A percentile compares a stretch with the other conserved stretches of the same genome.
These are phyloP conservation scores for Xanthia icteritia DNA, from an alignment of 2,888 invertebrate genomes.

Conservation along the genomic window DNA sequence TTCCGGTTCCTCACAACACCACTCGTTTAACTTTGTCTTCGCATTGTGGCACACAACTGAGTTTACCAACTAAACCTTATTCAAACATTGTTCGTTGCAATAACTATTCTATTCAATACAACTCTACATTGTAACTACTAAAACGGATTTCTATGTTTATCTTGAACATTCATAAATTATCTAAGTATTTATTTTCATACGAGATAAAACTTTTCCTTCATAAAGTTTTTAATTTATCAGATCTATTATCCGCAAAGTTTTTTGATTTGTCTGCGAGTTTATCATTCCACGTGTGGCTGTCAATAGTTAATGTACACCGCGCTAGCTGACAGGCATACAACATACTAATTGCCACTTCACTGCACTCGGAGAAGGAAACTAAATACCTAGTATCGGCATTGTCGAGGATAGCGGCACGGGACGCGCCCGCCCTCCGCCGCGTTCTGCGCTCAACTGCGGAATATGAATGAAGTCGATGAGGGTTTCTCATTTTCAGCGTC, in stretches of 20 bases:
- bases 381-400: constrained; percentile 67
- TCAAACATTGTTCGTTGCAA: constrained; percentile 45
- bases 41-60: constrained; percentile 47
- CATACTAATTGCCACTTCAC: constrained; percentile 66
- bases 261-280: constrained; percentile 53
- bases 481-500: constrained; percentile 79
- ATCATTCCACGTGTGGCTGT: constrained; percentile 20
- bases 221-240: constrained; percentile 67
- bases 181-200: constrained; percentile 60
- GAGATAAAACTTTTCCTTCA: constrained; percentile 63
- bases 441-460: constrained; percentile 85
- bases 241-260: constrained; percentile 59
- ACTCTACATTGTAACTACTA: constrained; percentile 24
- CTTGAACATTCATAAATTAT: constrained; percentile 49
- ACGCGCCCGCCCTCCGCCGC: constrained; percentile 80
- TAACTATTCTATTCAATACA: constrained; percentile 33
- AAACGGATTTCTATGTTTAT: constrained; percentile 37
- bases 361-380: constrained; percentile 67
- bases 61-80: constrained; percentile 47
- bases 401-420: constrained; percentile 53
- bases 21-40: constrained; percentile 52
- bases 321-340: constrained; percentile 52
- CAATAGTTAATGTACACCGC: constrained; percentile 39
- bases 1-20: constrained; percentile 69
- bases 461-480: constrained; percentile 77